Conservation (phyloP, 2,888 invertebrate genomes). For the Schizaphis graminum region DNA sequence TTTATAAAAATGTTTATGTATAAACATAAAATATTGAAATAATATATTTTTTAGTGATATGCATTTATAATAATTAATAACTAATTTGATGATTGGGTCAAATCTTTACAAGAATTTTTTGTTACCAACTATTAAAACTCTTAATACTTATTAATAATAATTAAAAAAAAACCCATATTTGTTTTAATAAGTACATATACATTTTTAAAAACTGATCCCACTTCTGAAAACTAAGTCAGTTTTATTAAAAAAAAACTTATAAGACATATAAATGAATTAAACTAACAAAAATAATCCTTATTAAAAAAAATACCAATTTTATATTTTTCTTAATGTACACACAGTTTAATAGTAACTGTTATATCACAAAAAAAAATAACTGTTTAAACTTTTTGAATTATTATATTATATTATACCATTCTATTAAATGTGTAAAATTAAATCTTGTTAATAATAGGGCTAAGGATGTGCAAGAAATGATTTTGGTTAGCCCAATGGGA, state of each 20-base stretch:
- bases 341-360: not conserved
- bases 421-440: not conserved
- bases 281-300: too few relatives aligned
- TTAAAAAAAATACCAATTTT: not conserved
- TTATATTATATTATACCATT: constrained; percentile 14
- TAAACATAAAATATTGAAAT: too few relatives aligned
- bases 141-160: too few relatives aligned
- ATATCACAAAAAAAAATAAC: not conserved
- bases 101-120: not conserved
- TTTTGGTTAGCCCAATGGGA: constrained; percentile 93
- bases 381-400: not conserved
- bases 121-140: not conserved
- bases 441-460: constrained; percentile 73
- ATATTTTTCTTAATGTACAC: not conserved
- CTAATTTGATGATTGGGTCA: not conserved
- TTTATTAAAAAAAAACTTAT: too few relatives aligned
- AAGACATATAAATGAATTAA: too few relatives aligned
- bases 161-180: too few relatives aligned
- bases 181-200: too few relatives aligned
- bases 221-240: too few relatives aligned
- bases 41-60: too few relatives aligned
- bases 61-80: not conserved
- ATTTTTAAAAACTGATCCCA: too few relatives aligned
- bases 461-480: constrained; percentile 89
- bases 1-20: too few relatives aligned